phyloP scores from a whole-genome alignment of 2,113 vertebrate genomes.

The Illadopsis cleaveri region DNA sequence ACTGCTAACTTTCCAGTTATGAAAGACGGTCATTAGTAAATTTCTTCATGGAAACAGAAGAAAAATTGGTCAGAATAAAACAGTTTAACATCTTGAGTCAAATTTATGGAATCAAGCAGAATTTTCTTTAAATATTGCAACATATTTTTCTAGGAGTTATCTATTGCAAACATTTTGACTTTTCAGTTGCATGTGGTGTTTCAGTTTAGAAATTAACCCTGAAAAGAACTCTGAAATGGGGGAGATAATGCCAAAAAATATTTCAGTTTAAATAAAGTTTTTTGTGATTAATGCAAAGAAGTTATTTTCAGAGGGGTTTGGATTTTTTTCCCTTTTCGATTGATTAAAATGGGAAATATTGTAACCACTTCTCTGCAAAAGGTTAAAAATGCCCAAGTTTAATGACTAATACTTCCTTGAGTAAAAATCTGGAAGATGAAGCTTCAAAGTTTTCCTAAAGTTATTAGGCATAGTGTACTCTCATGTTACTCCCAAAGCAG shows the following conservation, averaged over 20 bases:
- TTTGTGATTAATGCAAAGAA: background rate
- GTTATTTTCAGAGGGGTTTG: background rate
- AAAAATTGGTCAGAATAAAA: background rate
- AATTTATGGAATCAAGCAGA: background rate
- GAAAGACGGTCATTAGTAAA: background rate
- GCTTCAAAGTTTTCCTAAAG: background rate
- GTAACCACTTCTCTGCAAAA: background rate
- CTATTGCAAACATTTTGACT: background rate
- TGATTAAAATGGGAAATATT: background rate
- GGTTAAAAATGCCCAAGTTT: background rate
- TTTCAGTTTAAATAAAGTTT: background rate
- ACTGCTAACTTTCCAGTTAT: background rate
- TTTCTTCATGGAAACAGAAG: background rate
- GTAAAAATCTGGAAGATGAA: background rate
- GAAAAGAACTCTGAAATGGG: background rate
- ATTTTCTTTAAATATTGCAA: background rate
- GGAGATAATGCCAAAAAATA: background rate
- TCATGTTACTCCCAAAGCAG: background rate
- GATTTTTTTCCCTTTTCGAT: background rate
- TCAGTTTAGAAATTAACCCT: constrained; percentile 9
- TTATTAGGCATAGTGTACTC: background rate
- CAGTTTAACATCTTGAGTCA: background rate
- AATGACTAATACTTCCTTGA: background rate
- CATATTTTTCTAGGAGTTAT: constrained; percentile 1
- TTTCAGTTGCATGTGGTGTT: background rate